phyloP scores from a whole-genome alignment of 2,113 vertebrate species.

The Monopterus albus region DNA sequence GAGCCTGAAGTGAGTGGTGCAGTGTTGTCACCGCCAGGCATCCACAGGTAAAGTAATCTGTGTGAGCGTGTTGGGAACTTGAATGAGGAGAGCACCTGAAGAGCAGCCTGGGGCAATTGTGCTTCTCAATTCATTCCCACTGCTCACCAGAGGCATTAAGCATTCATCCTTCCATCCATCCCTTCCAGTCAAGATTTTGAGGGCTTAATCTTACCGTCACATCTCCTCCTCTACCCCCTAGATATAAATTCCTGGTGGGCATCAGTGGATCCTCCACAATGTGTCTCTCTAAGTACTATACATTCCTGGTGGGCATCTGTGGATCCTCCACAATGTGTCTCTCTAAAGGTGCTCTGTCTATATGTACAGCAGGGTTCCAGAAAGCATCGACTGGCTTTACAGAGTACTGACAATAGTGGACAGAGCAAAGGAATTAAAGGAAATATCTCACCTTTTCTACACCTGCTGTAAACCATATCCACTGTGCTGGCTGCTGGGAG shows the following conservation, averaged over 20 bases:
- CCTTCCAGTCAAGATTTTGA: constrained; percentile 54
- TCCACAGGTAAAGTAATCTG: constrained; percentile 37
- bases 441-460: constrained; percentile 1
- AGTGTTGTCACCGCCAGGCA: constrained; percentile 46
- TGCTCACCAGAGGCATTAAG: constrained; percentile 62
- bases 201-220: constrained; percentile 37
- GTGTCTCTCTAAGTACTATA: neutral
- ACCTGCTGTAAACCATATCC: neutral
- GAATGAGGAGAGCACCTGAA: constrained; percentile 60
- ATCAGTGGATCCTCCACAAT: neutral
- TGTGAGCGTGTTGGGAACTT: constrained; percentile 22
- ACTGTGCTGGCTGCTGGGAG: neutral
- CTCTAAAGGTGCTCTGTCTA: neutral
- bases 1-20: constrained; percentile 24
- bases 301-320: neutral
- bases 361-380: neutral
- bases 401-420: neutral
- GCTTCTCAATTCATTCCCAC: constrained; percentile 43
- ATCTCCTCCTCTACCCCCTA: neutral
- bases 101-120: constrained; percentile 60
- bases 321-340: neutral
- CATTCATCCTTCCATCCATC: constrained; percentile 55
- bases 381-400: neutral
- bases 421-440: neutral
- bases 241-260: neutral